Base-by-base conservation (phyloP, 2,113 vertebrate species). In the Syngnathus scovelli region DNA sequence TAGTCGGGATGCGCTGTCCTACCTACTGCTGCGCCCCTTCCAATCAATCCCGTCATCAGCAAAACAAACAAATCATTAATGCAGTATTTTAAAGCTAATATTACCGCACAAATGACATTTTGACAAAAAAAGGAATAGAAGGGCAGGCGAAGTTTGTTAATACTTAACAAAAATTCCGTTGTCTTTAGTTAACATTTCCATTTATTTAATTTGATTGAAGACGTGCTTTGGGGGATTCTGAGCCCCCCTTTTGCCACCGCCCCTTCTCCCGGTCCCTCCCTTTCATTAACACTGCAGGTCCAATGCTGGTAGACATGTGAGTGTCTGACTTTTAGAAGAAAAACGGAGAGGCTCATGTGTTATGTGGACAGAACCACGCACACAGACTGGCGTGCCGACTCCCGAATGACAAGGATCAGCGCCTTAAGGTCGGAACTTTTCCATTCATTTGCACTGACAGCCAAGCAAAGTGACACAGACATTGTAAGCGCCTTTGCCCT, bases 221-320 rank as follows among this genome's bases (percentile, higher is more conserved):
- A 23, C 66, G 66, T 38, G 69, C 65, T 74, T 62, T 62, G 44
- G 39, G 41, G 66, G 67, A 68, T 56, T 59, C 64, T 49, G 67
- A 76, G 46, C 49, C 55, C 68, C 66, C 65, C 71, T 59, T 58
- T 66, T 44, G 66, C 74, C 61, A 51, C 56, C 39, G 12, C 70
- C 65, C 70, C 58, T 44, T 69, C 74, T 64, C 78, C 48, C 43
- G 66, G 72, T 76, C 67, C 75, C 78, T 80, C 74, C 76, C 77
- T 78, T 76, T 76, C 51, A 76, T 55, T 67, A 67, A 60, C 73
- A 61, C 64, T 75, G 72, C 75, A 72, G 70, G 52, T 68, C 69
- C 76, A 72, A 62, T 48, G 64, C 71, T 80, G 59, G 37, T 75
- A 59, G 74, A 66, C 71, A 39, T 79, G 41, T 72, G 58, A 27